Base-by-base conservation (phyloP, 2,113 vertebrate genomes). In the Panurus biarmicus region DNA sequence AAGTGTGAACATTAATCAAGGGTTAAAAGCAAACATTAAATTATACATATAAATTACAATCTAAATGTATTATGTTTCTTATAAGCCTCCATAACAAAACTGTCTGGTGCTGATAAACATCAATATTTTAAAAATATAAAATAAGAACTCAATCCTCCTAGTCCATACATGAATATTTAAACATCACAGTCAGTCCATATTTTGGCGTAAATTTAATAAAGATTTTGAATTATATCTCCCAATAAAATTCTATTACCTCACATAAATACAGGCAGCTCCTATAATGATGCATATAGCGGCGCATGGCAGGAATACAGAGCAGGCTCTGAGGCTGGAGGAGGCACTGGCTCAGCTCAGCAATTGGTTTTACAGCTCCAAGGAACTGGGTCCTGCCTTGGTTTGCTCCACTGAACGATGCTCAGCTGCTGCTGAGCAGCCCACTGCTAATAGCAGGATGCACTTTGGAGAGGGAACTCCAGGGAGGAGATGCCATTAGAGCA, bases 191-290 rank as follows among this genome's bases (percentile, higher is more conserved):
- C 86, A 8, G 10, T 7, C 61, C 57, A 6, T 7, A 72, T 50
- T 74, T 84, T 33, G 36, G 47, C 14, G 47, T n/a, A 48, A 73
- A 83, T 92, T 91, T 67, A 33, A 64, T 82, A 56, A 60, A 18
- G 5, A 40, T 38, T 76, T 66, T 85, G 45, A 85, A 73, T 85
- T 28, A 88, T 40, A 89, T 65, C 57, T 83, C 79, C 65, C 33
- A 90, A 48, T 71, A 76, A 95, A 94, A 91, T 60, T 64, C 60
- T 64, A 93, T 98, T 98, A 98, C 97, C 97, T 97, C 94, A 86
- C 94, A 82, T 86, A 95, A 91, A 97, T 47, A 93, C 54, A 96
- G 95, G 95, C 76, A 94, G 87, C 91, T 97, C 96, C 92, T 95
- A 50, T 96, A 95, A 81, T n/a, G 90, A 36, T 91, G 95, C 89